Evolutionary conservation across 2,797 vertebrate genomes (phyloP).

Genomic region (Pygocentrus nattereri): DNA sequence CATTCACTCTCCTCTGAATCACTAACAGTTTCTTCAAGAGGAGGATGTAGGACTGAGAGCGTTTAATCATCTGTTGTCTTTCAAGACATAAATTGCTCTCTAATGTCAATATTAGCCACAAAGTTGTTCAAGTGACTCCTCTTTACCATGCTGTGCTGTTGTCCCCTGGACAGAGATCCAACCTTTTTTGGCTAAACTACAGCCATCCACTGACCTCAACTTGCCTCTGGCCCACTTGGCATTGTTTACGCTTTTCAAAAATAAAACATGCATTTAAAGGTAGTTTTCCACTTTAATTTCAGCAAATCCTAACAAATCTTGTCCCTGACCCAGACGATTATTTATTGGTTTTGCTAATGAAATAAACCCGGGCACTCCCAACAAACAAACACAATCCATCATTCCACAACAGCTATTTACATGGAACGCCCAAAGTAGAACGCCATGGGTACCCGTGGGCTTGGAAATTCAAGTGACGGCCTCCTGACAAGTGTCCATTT

Average conservation of each 20-base stretch:
- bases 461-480: conserved; percentile 59
- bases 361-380: conserved; percentile 70
- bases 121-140: not conserved
- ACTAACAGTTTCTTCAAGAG: not conserved
- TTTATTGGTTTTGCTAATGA: conserved; percentile 58
- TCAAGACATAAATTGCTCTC: not conserved
- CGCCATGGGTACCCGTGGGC: conserved; percentile 57
- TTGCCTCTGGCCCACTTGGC: not conserved
- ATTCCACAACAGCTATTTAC: conserved; percentile 57
- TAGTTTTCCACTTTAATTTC: conserved; percentile 6
- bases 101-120: conserved; percentile 16
- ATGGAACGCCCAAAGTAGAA: conserved; percentile 27
- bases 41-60: not conserved
- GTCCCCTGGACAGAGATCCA: not conserved
- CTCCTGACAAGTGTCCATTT: conserved; percentile 69
- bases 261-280: not conserved
- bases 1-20: not conserved
- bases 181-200: not conserved
- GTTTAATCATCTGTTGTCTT: conserved; percentile 9
- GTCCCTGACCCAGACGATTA: conserved; percentile 36
- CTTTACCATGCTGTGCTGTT: conserved; percentile 15
- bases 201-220: not conserved
- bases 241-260: not conserved
- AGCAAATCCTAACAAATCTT: conserved; percentile 25
- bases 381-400: conserved; percentile 71